phyloP scores from a whole-genome alignment of 2,113 vertebrate genomes.

The Pomatorhinus ruficollis region DNA sequence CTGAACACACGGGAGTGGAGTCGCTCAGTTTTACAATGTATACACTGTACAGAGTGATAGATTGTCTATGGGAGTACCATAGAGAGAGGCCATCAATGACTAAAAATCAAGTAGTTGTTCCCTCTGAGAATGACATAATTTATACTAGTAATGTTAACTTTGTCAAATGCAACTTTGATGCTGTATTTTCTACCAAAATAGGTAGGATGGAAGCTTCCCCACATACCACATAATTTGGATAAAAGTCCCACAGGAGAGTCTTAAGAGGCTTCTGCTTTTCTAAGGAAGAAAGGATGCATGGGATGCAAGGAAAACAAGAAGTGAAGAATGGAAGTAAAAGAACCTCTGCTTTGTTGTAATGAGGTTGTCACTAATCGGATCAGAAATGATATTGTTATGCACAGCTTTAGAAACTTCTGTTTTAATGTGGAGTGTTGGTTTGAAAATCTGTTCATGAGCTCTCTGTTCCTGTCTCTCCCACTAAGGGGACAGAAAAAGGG shows the following conservation, averaged over 20 bases:
- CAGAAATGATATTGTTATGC: neutral
- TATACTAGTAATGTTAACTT: neutral
- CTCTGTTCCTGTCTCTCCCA: neutral
- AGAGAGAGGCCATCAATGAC: accelerated
- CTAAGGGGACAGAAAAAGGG: too few species aligned
- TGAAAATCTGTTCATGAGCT: neutral
- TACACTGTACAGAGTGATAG: too few species aligned
- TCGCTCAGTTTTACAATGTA: neutral
- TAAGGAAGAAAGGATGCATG: neutral
- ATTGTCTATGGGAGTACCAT: accelerated
- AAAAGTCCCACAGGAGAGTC: neutral
- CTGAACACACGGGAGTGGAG: neutral
- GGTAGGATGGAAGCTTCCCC: neutral
- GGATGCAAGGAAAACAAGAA: neutral
- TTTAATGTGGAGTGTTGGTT: neutral
- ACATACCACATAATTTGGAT: neutral
- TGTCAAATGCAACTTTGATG: neutral
- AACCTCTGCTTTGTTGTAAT: neutral
- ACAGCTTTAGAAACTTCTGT: neutral
- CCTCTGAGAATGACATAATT: neutral
- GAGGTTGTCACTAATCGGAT: neutral
- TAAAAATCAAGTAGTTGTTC: neutral
- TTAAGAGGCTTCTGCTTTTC: neutral
- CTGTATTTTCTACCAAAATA: neutral
- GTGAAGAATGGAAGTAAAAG: neutral